Conservation (phyloP, 2,113 vertebrate species). For the Stercorarius parasiticus region DNA sequence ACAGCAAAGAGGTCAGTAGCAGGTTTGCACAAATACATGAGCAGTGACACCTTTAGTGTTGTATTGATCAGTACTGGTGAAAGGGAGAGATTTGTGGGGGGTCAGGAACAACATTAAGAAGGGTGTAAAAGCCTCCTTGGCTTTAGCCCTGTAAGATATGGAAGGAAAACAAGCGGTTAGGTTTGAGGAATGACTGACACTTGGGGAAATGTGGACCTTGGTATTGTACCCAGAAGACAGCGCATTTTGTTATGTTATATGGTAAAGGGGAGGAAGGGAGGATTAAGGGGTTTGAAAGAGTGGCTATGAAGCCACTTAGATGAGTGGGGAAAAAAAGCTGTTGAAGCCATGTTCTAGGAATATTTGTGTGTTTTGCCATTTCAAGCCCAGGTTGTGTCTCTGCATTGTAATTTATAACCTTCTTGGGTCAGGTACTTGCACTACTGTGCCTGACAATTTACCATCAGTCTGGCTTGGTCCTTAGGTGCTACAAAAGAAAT, state of each 20-base stretch:
- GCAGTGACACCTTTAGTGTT: slow-evolving; percentile 11
- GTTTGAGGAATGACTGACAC: background rate
- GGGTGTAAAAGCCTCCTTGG: slow-evolving; percentile 25
- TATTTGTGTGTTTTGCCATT: background rate
- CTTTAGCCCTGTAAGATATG: slow-evolving; percentile 11
- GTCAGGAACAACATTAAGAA: slow-evolving; percentile 17
- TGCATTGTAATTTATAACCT: background rate
- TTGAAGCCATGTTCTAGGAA: background rate
- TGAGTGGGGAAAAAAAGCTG: background rate
- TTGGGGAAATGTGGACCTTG: background rate
- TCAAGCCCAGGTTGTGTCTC: background rate
- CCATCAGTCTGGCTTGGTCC: background rate
- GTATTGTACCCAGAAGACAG: background rate
- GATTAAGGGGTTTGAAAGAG: background rate
- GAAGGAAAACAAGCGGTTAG: background rate
- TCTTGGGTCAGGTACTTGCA: background rate
- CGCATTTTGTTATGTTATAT: background rate
- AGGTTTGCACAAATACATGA: background rate
- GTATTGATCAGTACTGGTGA: slow-evolving; percentile 31
- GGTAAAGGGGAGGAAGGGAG: background rate
- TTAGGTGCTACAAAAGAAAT: background rate
- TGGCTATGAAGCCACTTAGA: background rate
- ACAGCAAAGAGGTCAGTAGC: background rate
- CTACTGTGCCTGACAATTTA: background rate
- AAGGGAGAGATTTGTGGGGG: slow-evolving; percentile 38